These are phyloP conservation scores for Steinernema carpocapsae DNA, from an alignment of 2,888 invertebrate species.

Conservation along the genomic window DNA sequence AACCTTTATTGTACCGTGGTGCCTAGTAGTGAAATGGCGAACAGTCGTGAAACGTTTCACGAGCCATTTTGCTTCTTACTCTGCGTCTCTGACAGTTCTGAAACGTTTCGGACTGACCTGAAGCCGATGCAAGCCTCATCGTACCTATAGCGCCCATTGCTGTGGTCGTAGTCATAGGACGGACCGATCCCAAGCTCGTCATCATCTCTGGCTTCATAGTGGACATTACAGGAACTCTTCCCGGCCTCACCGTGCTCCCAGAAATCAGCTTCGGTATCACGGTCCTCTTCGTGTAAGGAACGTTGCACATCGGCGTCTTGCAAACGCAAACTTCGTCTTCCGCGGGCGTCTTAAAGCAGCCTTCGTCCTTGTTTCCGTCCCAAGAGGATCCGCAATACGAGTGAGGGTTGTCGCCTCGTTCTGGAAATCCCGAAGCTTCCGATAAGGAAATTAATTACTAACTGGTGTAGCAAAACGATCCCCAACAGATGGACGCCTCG, in stretches of 20 bases:
- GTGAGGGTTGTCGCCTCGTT: conserved; percentile 13
- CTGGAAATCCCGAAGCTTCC: neutral
- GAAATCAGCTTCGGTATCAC: too few relatives aligned
- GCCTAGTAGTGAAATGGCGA: too few relatives aligned
- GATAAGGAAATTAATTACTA: neutral
- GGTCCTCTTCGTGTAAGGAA: conserved; percentile 17
- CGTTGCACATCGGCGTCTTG: conserved; percentile 21
- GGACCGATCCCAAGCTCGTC: neutral
- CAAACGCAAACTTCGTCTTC: conserved; percentile 13
- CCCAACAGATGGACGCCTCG: conserved; percentile 16
- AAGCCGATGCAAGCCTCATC: neutral
- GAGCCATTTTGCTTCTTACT: too few relatives aligned
- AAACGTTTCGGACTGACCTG: too few relatives aligned
- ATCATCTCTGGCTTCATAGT: neutral
- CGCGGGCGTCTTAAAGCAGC: conserved; percentile 22
- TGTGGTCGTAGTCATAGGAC: neutral
- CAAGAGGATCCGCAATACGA: conserved; percentile 14
- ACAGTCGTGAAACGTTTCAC: too few relatives aligned
- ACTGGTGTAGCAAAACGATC: neutral
- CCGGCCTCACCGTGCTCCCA: too few relatives aligned
- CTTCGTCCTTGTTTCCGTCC: neutral
- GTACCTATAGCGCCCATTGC: neutral
- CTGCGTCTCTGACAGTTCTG: too few relatives aligned
- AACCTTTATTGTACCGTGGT: too few relatives aligned
- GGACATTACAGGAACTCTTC: neutral